These are phyloP conservation scores for Tholera decimalis DNA, from an alignment of 2,888 invertebrate species.

Conservation along the genomic window DNA sequence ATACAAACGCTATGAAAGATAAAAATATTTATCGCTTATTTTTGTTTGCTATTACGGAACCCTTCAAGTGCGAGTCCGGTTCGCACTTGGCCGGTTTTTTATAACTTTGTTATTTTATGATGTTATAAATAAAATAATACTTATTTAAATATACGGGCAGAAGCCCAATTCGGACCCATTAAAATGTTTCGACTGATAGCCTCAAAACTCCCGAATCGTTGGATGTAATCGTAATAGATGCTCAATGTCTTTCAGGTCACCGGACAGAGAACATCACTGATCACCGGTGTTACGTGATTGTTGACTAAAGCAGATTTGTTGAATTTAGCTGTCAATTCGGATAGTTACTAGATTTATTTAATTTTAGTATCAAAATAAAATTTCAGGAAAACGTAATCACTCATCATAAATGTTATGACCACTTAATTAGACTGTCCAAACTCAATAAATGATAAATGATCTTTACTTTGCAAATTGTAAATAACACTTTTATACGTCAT, in stretches of 20 bases:
- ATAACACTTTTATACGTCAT: too few species aligned
- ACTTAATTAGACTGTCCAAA: not conserved
- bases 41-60: too few species aligned
- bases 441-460: too few species aligned
- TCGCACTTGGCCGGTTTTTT: too few species aligned
- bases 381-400: not conserved
- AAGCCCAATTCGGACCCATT: not conserved
- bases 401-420: not conserved
- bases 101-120: not conserved
- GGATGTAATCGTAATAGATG: constrained; percentile 24
- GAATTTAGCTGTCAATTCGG: constrained; percentile 11
- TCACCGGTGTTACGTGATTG: constrained; percentile 31
- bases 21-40: too few species aligned
- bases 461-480: too few species aligned
- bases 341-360: constrained; percentile 5
- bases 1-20: too few species aligned
- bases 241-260: constrained; percentile 30
- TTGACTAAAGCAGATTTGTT: constrained; percentile 6
- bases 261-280: constrained; percentile 29
- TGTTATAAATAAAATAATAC: too few species aligned
- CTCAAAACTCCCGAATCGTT: constrained; percentile 24
- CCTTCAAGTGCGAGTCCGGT: too few species aligned
- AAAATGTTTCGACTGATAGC: constrained; percentile 18
- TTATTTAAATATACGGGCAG: too few species aligned
- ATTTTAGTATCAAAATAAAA: not conserved